Percentiles rank a stretch among this genome's conserved stretches.
Conservation (phyloP, 2,113 vertebrate species). For the Mohoua ochrocephala region DNA sequence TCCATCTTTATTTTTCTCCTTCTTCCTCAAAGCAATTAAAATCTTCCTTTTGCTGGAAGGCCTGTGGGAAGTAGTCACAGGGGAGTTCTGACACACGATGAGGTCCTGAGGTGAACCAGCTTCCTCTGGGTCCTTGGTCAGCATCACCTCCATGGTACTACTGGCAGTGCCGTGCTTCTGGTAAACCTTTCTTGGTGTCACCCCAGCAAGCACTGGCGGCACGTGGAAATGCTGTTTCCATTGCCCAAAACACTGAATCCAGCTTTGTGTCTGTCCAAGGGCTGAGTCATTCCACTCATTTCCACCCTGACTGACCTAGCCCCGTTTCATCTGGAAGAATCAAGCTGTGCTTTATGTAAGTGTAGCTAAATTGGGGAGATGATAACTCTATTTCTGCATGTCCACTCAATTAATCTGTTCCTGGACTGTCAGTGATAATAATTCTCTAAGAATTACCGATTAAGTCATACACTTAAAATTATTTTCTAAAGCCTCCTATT, state of each 20-base stretch:
- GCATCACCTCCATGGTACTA: background rate
- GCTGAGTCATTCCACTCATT: background rate
- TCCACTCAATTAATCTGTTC: conserved; percentile 22
- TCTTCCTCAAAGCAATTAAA: background rate
- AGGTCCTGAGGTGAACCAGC: background rate
- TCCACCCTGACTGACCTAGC: background rate
- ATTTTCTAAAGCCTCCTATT: conserved; percentile 4
- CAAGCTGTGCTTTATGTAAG: conserved; percentile 11
- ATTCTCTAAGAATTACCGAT: conserved; percentile 20
- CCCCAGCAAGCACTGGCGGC: background rate
- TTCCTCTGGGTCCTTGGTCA: background rate
- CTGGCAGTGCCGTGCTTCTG: accelerated
- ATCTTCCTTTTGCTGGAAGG: background rate
- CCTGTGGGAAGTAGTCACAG: background rate
- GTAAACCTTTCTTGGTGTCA: background rate
- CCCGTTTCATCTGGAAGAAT: background rate
- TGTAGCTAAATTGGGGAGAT: conserved; percentile 7
- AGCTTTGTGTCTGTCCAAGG: background rate
- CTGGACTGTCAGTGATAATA: background rate
- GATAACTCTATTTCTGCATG: background rate
- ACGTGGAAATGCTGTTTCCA: background rate
- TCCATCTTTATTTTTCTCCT: background rate
- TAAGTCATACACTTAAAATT: conserved; percentile 42
- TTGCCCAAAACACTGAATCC: background rate
- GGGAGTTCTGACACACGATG: accelerated